Conservation (phyloP, 2,888 invertebrate genomes). For the Dasypolia templi region DNA sequence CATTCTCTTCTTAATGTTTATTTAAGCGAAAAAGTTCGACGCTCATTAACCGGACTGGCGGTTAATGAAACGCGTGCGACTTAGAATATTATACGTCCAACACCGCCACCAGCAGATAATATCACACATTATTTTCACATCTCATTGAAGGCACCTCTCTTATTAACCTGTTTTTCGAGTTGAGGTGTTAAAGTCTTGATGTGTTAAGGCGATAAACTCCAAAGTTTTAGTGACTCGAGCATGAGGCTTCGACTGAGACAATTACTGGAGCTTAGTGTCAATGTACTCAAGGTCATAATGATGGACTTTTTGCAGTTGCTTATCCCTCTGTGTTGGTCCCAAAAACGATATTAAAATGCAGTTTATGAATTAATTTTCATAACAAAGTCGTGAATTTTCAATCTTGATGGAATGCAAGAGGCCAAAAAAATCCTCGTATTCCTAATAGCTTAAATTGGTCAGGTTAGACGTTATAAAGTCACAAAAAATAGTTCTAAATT, state of each 20-base stretch:
- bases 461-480: neutral
- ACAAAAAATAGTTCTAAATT: neutral
- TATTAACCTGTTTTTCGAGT: slow-evolving; percentile 83
- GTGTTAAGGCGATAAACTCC: slow-evolving; percentile 77
- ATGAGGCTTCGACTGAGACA: slow-evolving; percentile 54
- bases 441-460: neutral
- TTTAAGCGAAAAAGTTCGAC: slow-evolving; percentile 88
- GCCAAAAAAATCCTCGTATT: neutral
- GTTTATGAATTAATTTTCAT: slow-evolving; percentile 12
- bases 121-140: slow-evolving; percentile 86
- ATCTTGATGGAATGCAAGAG: neutral
- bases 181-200: slow-evolving; percentile 81
- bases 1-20: slow-evolving; percentile 87
- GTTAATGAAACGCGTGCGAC: slow-evolving; percentile 83
- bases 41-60: slow-evolving; percentile 86
- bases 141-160: slow-evolving; percentile 80
- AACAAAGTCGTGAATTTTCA: neutral
- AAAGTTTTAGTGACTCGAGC: slow-evolving; percentile 74
- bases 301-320: slow-evolving; percentile 50
- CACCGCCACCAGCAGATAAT: slow-evolving; percentile 76
- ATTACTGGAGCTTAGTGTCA: slow-evolving; percentile 65
- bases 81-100: slow-evolving; percentile 77
- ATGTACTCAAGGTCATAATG: slow-evolving; percentile 70
- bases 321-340: slow-evolving; percentile 5
- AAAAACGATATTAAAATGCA: slow-evolving; percentile 16